Percentiles rank a stretch among this genome's conserved stretches.
Conservation (phyloP, 1,140 invertebrate genomes). For the Scylla paramamosain region DNA sequence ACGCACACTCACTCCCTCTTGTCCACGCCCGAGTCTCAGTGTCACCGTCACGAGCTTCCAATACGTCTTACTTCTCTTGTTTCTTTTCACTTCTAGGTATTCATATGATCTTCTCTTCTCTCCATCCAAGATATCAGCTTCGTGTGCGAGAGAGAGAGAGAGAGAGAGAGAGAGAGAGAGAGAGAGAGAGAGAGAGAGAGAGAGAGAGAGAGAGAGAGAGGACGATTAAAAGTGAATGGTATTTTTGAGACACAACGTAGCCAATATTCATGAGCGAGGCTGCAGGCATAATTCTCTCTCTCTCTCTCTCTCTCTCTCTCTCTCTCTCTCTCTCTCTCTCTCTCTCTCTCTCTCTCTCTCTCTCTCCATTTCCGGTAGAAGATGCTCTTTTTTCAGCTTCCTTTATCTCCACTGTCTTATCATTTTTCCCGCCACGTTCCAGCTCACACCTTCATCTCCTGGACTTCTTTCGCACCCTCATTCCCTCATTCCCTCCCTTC, state of each 20-base stretch:
- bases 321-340: conserved; percentile 53
- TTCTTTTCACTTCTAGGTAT: neutral
- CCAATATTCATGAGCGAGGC: neutral
- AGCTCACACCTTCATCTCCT: too few relatives aligned
- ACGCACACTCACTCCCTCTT: too few relatives aligned
- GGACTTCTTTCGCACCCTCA: too few relatives aligned
- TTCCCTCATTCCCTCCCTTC: neutral
- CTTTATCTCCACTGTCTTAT: too few relatives aligned
- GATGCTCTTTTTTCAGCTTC: too few relatives aligned
- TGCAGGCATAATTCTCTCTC: neutral
- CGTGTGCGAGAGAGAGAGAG: neutral
- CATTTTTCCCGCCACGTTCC: too few relatives aligned
- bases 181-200: conserved; percentile 20
- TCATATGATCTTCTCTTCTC: neutral
- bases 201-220: conserved; percentile 20
- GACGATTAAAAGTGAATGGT: neutral
- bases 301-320: conserved; percentile 33
- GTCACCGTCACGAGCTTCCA: neutral
- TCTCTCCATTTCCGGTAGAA: too few relatives aligned
- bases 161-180: conserved; percentile 2
- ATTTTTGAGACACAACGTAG: neutral
- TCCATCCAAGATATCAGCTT: too few relatives aligned
- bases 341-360: conserved; percentile 33
- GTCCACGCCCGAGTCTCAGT: too few relatives aligned
- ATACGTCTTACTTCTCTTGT: neutral